A percentile compares a stretch with the other conserved stretches of the same genome.
Conservation (phyloP, 2,113 vertebrate species). For the Scatophagus argus region DNA sequence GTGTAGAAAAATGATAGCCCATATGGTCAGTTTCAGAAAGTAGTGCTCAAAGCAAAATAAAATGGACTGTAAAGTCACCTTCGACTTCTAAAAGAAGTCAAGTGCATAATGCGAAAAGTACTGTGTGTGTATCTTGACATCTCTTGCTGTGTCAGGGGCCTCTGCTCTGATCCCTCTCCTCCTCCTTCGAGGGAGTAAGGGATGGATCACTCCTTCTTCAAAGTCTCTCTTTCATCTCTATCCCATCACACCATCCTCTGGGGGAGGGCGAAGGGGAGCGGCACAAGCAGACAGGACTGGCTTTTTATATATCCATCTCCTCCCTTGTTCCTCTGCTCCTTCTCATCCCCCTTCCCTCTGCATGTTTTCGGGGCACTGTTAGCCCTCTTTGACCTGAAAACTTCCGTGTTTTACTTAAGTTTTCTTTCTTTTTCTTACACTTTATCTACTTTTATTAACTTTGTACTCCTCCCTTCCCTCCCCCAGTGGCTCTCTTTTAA, state of each 20-base stretch:
- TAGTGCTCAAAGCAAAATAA: slow-evolving; percentile 62
- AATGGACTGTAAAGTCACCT: slow-evolving; percentile 73
- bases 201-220: slow-evolving; percentile 78
- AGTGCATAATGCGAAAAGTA: slow-evolving; percentile 73
- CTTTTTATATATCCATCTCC: slow-evolving; percentile 68
- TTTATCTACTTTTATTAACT: background rate
- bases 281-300: slow-evolving; percentile 64
- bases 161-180: slow-evolving; percentile 75
- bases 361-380: slow-evolving; percentile 40
- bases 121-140: slow-evolving; percentile 74
- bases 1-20: slow-evolving; percentile 37
- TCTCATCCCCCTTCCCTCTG: slow-evolving; percentile 27
- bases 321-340: slow-evolving; percentile 56
- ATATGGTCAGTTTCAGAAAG: slow-evolving; percentile 65
- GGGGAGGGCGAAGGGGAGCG: slow-evolving; percentile 47
- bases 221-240: slow-evolving; percentile 80
- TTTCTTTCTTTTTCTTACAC: slow-evolving; percentile 5
- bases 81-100: slow-evolving; percentile 69
- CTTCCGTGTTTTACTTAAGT: slow-evolving; percentile 3
- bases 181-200: slow-evolving; percentile 70
- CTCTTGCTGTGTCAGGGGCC: slow-evolving; percentile 75
- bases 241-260: slow-evolving; percentile 73
- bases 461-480: background rate
- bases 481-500: background rate
- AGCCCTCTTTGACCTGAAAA: slow-evolving; percentile 57